Evolutionary conservation across 2,113 vertebrate species (phyloP), one percentile per base, ranked within the genome.

Genomic region (Egretta garzetta): DNA sequence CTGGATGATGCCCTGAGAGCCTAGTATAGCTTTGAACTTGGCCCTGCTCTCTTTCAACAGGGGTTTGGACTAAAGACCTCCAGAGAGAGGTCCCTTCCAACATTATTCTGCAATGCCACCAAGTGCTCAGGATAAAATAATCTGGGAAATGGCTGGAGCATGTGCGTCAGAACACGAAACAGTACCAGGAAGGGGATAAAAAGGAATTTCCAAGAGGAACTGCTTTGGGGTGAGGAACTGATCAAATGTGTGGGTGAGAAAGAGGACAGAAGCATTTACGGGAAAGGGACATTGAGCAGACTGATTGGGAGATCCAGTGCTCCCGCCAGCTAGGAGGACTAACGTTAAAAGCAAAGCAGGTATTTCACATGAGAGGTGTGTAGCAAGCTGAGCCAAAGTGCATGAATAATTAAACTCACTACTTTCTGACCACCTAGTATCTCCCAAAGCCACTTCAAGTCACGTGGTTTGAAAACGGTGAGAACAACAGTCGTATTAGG

Each of bases 361-460:
- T 43, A 41, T 92, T 90, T 91, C 39, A 27, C 26, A 2, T 4
- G 2, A 59, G 56, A 58, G 30, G 43, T 14, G 10, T 8, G 39
- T 20, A 14, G 43, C 52, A 74, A 85, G 19, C 43, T 27, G n/a
- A 97, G 96, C 52, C 45, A 75, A 72, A 82, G 64, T 6, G 15
- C 24, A 32, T 24, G n/a, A 93, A 72, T 24, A 80, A 89, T 30
- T 47, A 43, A 79, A 98, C 98, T 98, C 96, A 98, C 98, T 91
- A 98, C 83, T 95, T 96, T 98, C 75, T 92, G 90, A 85, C 98
- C 98, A 7, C 82, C 72, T 23, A 98, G 35, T 84, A 98, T 60
- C 63, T 98, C 96, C 93, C 96, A 95, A 52, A 99, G 96, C 98
- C 98, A 99, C 87, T 97, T 98, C 96, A 98, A 96, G 64, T 99